Conservation (phyloP, 2,888 invertebrate species). For the Drosophila crucigera region DNA sequence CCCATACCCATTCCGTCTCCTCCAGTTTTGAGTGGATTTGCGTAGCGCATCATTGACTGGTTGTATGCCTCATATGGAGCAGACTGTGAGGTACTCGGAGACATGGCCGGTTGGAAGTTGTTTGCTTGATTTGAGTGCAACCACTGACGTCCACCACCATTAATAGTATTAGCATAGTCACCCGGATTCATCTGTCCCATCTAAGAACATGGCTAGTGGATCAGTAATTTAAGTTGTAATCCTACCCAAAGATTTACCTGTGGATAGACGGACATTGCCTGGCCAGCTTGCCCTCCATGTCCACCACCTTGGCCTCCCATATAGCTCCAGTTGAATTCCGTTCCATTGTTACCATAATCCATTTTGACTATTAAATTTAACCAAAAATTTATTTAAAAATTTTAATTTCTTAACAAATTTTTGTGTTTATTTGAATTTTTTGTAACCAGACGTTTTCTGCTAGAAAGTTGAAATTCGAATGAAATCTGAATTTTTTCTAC, state of each 20-base stretch:
- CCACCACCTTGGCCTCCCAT: slow-evolving; percentile 24
- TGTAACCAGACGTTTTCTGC: slow-evolving; percentile 30
- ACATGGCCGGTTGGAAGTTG: slow-evolving; percentile 22
- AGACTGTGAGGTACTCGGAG: not conserved
- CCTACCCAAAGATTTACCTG: slow-evolving; percentile 42
- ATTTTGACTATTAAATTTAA: slow-evolving; percentile 25
- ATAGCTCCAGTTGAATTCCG: slow-evolving; percentile 68
- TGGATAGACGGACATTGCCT: slow-evolving; percentile 25
- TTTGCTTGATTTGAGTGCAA: slow-evolving; percentile 62
- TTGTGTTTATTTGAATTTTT: slow-evolving; percentile 8
- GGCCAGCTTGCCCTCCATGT: not conserved
- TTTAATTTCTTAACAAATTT: slow-evolving; percentile 11
- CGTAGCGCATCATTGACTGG: slow-evolving; percentile 54
- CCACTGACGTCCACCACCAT: slow-evolving; percentile 56
- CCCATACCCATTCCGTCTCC: slow-evolving; percentile 17
- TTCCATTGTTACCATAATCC: slow-evolving; percentile 50
- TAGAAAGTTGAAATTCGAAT: slow-evolving; percentile 40
- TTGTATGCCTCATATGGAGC: slow-evolving; percentile 56
- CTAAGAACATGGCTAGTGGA: not conserved
- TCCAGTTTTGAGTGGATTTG: slow-evolving; percentile 27
- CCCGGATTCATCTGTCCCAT: slow-evolving; percentile 43
- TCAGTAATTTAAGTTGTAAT: not conserved
- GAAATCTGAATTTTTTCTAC: not conserved
- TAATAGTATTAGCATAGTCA: not conserved
- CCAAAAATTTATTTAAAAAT: slow-evolving; percentile 25